Base-by-base conservation (phyloP, 2,797 vertebrate species). In the Echiichthys vipera region DNA sequence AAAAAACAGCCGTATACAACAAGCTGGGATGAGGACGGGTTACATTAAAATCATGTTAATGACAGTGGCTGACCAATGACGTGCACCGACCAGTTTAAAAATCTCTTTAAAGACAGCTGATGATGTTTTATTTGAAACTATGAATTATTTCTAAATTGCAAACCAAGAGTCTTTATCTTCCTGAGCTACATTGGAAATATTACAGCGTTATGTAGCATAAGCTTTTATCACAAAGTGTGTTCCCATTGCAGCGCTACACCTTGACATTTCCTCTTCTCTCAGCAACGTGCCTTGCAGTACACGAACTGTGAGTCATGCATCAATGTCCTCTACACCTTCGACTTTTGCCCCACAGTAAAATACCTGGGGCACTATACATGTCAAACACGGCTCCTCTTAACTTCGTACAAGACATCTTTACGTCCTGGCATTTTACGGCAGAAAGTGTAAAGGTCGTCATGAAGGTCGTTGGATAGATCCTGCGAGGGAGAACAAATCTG, bases 291-390 rank as follows among this genome's bases (percentile, higher is more conserved):
- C 67, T 45, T 36, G 17, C 42, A 57, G 54, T 71, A 71, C 62
- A 74, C 71, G 77, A 56, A 61, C 65, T n/a, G 45, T 74, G 80
- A 82, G 66, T 80, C 81, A 88, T 78, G 55, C 77, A 62, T 76
- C 88, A 67, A 24, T 39, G 77, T 74, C 63, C 45, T 49, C 69
- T 68, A 78, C 81, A 87, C 75, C 65, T 84, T 79, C 68, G 85
- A 93, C 90, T 90, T 89, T 87, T 77, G 51, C 77, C 87, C 85
- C 68, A 27, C 71, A 70, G 66, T 80, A 77, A 88, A 86, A 75
- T 74, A 79, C 76, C 63, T 13, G 54, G 2, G 69, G 67, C 58
- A 39, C 83, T 53, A n/a, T n/a, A 63, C 74, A 80, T 15, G 65
- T 65, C 77, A 80, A 72, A 80, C 65, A 50, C 7, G 56, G 77